phyloP scores from a whole-genome alignment of 2,888 invertebrate species.

The Melipona beecheii region DNA sequence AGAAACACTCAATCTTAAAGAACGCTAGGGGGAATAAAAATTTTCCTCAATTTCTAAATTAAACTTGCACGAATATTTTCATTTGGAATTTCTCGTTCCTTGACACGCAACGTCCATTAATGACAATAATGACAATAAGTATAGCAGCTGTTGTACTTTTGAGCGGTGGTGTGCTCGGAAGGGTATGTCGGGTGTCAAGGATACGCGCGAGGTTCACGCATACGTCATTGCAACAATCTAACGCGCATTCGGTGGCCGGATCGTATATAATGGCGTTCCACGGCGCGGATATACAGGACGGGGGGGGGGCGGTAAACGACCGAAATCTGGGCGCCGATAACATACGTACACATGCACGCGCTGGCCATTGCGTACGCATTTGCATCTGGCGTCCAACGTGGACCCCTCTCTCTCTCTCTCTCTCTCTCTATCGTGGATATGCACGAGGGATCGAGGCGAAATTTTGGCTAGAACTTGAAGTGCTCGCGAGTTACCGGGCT shows the following conservation, averaged over 20 bases:
- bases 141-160: too few species aligned
- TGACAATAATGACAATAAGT: too few species aligned
- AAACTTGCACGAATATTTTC: too few species aligned
- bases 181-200: slow-evolving; percentile 18
- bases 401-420: background rate
- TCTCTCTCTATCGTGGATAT: slow-evolving; percentile 61
- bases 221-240: slow-evolving; percentile 45
- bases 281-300: slow-evolving; percentile 34
- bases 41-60: too few species aligned
- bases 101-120: too few species aligned
- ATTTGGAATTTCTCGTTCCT: too few species aligned
- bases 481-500: slow-evolving; percentile 22
- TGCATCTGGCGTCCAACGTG: slow-evolving; percentile 62
- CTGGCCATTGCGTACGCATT: slow-evolving; percentile 51
- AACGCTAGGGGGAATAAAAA: too few species aligned
- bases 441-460: slow-evolving; percentile 61
- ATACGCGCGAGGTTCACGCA: slow-evolving; percentile 25
- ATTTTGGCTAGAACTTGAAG: slow-evolving; percentile 62
- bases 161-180: too few species aligned
- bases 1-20: too few species aligned
- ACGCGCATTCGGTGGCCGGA: slow-evolving; percentile 41
- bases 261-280: slow-evolving; percentile 62
- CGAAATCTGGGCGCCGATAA: slow-evolving; percentile 67
- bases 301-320: slow-evolving; percentile 50
- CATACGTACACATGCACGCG: slow-evolving; percentile 49